Evolutionary conservation across 2,888 invertebrate genomes (phyloP).

Genomic region (Leptinotarsa tumamoca): DNA sequence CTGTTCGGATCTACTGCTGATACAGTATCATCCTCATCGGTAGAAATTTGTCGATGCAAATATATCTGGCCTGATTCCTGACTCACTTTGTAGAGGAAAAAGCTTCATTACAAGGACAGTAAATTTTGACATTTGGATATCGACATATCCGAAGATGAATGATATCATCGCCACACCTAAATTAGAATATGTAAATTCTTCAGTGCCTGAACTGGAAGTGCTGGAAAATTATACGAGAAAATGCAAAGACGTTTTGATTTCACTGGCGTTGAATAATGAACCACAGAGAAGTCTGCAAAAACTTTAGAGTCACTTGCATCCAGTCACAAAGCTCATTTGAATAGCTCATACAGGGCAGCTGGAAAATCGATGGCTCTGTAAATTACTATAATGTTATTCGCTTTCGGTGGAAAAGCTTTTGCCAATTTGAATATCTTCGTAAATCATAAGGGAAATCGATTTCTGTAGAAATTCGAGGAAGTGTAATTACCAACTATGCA

Average conservation of each 20-base stretch:
- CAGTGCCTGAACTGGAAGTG: neutral
- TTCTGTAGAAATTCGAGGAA: neutral
- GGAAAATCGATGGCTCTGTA: neutral
- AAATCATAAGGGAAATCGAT: neutral
- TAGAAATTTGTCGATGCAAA: too few relatives aligned
- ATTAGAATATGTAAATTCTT: neutral
- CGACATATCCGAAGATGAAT: too few relatives aligned
- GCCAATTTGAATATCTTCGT: neutral
- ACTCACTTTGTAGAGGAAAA: too few relatives aligned
- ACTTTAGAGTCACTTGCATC: conserved; percentile 5
- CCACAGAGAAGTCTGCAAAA: neutral
- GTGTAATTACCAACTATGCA: neutral
- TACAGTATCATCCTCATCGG: too few relatives aligned
- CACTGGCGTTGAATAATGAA: neutral
- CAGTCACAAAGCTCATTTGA: neutral
- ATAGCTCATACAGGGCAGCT: neutral
- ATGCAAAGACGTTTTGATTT: neutral
- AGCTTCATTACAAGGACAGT: too few relatives aligned
- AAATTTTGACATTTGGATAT: too few relatives aligned
- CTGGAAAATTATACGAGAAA: neutral
- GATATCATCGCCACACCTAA: neutral
- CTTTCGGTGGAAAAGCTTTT: neutral
- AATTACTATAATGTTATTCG: neutral
- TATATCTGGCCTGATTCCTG: too few relatives aligned
- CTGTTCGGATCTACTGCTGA: too few relatives aligned